Conservation (phyloP, 2,113 vertebrate species). For the Tringa solitaria region DNA sequence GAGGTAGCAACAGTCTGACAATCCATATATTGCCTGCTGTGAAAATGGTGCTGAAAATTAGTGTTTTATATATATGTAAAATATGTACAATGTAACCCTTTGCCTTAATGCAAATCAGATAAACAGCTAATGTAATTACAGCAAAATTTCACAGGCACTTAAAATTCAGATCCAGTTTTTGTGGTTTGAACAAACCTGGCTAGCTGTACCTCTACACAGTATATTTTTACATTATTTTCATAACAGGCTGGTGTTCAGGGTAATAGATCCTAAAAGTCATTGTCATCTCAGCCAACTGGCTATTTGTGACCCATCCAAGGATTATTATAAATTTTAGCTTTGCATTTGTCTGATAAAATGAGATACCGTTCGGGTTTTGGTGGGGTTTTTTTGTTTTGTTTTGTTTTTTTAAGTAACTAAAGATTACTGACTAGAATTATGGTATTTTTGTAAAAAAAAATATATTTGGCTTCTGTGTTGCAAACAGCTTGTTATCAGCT, state of each 20-base stretch:
- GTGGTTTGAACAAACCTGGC: neutral
- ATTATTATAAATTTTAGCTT: neutral
- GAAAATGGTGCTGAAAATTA: neutral
- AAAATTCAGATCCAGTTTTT: slow-evolving; percentile 20
- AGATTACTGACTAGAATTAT: neutral
- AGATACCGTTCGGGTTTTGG: neutral
- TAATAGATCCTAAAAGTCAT: neutral
- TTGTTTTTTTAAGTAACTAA: neutral
- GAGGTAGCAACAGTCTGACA: neutral
- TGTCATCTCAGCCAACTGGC: neutral
- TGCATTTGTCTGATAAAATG: neutral
- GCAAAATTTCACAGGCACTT: neutral
- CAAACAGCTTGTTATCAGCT: slow-evolving; percentile 9
- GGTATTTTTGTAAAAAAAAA: neutral
- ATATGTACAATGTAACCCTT: neutral
- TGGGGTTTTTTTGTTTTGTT: neutral
- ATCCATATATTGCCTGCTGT: neutral
- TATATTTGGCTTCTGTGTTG: neutral
- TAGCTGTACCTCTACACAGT: neutral
- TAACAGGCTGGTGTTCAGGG: neutral
- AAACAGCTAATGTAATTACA: slow-evolving; percentile 21
- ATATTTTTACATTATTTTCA: neutral
- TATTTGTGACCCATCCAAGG: neutral
- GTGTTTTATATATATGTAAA: neutral
- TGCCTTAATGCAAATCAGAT: slow-evolving; percentile 24